Evolutionary conservation across 2,797 vertebrate species (phyloP).

Genomic region (Selene dorsalis): DNA sequence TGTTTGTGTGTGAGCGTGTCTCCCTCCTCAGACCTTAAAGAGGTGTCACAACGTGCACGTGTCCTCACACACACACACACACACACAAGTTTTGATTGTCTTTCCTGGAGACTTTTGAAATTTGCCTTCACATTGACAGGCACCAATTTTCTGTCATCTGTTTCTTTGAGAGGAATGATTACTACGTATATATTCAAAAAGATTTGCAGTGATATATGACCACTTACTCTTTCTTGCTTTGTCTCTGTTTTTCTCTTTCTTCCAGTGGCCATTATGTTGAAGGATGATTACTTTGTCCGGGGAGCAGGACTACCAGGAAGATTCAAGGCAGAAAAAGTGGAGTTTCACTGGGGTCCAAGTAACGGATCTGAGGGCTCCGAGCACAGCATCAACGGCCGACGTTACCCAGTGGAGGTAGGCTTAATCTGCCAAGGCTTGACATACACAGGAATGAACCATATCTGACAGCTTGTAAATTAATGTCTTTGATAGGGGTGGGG

Average conservation of each 20-base stretch:
- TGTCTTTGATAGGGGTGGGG: not conserved
- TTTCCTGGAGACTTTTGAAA: conserved; percentile 7
- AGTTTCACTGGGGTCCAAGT: conserved; percentile 98
- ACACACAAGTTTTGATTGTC: not conserved
- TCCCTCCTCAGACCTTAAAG: not conserved
- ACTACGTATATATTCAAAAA: conserved; percentile 18
- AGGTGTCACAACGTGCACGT: conserved; percentile 8
- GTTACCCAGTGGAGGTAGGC: conserved; percentile 96
- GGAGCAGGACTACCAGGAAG: conserved; percentile 93
- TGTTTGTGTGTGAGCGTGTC: not conserved
- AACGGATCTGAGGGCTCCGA: conserved; percentile 95
- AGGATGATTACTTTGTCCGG: conserved; percentile 95
- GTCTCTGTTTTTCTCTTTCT: conserved; percentile 29
- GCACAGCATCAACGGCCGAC: conserved; percentile 92
- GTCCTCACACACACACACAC: not conserved
- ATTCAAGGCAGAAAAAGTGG: conserved; percentile 97
- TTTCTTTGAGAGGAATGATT: conserved; percentile 23
- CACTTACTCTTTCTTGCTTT: conserved; percentile 5
- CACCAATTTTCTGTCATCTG: conserved; percentile 8
- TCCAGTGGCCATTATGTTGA: conserved; percentile 95
- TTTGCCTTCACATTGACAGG: conserved; percentile 19
- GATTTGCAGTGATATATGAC: conserved; percentile 24
- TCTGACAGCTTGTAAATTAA: not conserved
- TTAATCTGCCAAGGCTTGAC: not conserved
- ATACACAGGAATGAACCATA: not conserved